Percentiles rank a stretch among this genome's conserved stretches.
These are phyloP conservation scores for Aphaenogaster floridana DNA, from an alignment of 1,140 invertebrate species.

Conservation along the genomic window DNA sequence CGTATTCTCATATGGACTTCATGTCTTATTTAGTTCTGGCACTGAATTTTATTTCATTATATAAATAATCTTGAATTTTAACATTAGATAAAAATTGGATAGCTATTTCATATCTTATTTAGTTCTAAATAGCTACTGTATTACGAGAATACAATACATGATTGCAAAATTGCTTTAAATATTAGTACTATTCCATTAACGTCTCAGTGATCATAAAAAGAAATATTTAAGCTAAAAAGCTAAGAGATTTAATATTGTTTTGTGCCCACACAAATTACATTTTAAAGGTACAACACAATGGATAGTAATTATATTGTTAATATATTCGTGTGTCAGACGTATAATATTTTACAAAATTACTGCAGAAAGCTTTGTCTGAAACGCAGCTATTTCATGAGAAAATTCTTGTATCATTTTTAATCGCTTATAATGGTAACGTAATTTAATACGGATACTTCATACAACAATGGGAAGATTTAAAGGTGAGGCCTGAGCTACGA, in stretches of 20 bases:
- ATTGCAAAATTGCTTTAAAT: constrained; percentile 23
- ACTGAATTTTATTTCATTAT: background rate
- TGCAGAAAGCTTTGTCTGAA: background rate
- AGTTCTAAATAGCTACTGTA: background rate
- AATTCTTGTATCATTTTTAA: constrained; percentile 31
- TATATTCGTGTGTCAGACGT: background rate
- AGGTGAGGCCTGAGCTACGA: background rate
- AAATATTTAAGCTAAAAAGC: background rate
- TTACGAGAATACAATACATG: background rate
- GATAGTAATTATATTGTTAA: constrained; percentile 7
- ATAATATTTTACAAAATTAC: constrained; percentile 16
- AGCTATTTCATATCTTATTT: background rate
- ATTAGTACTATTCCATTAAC: background rate
- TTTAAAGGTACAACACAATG: background rate
- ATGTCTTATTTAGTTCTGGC: background rate
- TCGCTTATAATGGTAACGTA: constrained; percentile 11
- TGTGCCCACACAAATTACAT: background rate
- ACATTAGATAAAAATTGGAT: background rate
- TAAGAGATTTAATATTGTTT: background rate
- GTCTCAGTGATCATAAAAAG: background rate
- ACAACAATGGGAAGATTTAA: constrained; percentile 22
- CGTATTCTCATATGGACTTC: background rate
- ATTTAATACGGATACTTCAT: constrained; percentile 32
- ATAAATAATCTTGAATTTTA: background rate
- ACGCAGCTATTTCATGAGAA: background rate